phyloP scores from a whole-genome alignment of 2,888 invertebrate species.

The Lysandra coridon region DNA sequence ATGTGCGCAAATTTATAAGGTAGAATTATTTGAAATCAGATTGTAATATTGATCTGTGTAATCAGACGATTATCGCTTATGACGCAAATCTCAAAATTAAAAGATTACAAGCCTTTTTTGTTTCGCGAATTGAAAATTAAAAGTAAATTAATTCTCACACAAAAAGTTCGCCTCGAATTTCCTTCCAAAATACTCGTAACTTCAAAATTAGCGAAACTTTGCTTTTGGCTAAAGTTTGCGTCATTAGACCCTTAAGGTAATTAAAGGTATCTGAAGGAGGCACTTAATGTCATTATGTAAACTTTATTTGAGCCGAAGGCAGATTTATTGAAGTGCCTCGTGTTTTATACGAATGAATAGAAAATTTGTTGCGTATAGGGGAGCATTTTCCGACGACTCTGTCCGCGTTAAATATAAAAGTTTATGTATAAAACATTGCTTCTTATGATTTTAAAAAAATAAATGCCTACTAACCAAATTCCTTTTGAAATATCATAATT shows the following conservation, averaged over 20 bases:
- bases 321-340: slow-evolving; percentile 14
- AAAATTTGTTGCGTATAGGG: background rate
- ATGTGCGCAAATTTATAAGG: too few relatives aligned
- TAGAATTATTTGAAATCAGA: background rate
- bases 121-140: background rate
- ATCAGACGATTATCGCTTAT: background rate
- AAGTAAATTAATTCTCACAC: slow-evolving; percentile 15
- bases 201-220: slow-evolving; percentile 28
- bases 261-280: slow-evolving; percentile 30
- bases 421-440: background rate
- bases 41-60: background rate
- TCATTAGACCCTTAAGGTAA: slow-evolving; percentile 30
- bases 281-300: slow-evolving; percentile 28
- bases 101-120: background rate
- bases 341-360: slow-evolving; percentile 15
- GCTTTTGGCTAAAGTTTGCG: slow-evolving; percentile 25
- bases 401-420: background rate
- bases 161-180: background rate
- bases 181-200: slow-evolving; percentile 17
- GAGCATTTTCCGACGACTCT: background rate
- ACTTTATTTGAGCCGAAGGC: slow-evolving; percentile 26
- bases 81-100: background rate
- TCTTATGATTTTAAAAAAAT: background rate
- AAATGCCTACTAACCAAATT: background rate
- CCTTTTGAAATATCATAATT: too few relatives aligned